A percentile compares a stretch with the other conserved stretches of the same genome.
Conservation (phyloP, 2,797 vertebrate species). For the Apodemus agrarius region DNA sequence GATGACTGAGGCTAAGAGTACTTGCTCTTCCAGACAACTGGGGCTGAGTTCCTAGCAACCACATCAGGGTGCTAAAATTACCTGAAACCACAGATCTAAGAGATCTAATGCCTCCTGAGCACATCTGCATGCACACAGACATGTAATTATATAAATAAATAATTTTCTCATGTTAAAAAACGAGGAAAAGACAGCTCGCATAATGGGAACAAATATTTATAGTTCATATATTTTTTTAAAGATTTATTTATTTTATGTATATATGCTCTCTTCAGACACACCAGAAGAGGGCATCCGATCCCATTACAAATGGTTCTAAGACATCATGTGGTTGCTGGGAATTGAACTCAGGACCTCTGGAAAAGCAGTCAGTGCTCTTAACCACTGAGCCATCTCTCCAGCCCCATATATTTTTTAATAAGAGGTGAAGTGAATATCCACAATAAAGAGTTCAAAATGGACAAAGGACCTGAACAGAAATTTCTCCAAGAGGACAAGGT, state of each 20-base stretch:
- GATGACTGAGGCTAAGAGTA: background rate
- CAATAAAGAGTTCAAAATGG: slow-evolving; percentile 2
- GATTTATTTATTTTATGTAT: too few species aligned
- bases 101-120: background rate
- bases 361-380: too few species aligned
- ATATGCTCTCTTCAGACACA: too few species aligned
- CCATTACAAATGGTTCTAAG: too few species aligned
- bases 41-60: background rate
- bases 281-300: too few species aligned
- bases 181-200: background rate
- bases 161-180: background rate
- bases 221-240: background rate
- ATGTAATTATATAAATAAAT: background rate
- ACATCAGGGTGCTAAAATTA: background rate
- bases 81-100: background rate
- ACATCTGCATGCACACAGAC: background rate
- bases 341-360: too few species aligned
- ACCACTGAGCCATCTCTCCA: too few species aligned
- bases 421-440: background rate
- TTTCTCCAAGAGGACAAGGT: background rate
- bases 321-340: too few species aligned
- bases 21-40: background rate
- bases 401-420: too few species aligned
- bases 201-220: background rate
- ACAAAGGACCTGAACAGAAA: background rate